Conservation (phyloP, 2,888 invertebrate species). For the Pyrrhosoma nymphula region DNA sequence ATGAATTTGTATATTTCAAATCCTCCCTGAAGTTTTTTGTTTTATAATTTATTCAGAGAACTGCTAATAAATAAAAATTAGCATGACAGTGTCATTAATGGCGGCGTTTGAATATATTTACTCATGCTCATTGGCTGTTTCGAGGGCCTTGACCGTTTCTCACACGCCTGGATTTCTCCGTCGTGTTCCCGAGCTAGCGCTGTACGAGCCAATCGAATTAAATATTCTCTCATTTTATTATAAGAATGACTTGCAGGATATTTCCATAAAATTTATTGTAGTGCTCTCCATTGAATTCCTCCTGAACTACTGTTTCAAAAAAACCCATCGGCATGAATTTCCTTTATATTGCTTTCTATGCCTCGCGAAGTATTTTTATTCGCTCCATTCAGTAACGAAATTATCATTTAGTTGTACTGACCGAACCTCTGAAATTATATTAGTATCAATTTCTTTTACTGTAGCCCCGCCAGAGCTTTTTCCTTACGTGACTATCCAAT, state of each 20-base stretch:
- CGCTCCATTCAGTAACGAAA: not conserved
- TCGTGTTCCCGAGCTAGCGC: not conserved
- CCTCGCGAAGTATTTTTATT: not conserved
- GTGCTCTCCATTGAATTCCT: not conserved
- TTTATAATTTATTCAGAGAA: not conserved
- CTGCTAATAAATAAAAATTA: conserved; percentile 8
- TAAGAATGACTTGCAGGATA: not conserved
- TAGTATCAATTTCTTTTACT: not conserved
- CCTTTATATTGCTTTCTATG: not conserved
- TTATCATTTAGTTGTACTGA: conserved; percentile 8
- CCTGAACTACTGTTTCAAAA: not conserved
- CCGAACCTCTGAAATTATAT: not conserved
- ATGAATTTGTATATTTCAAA: conserved; percentile 28
- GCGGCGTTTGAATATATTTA: not conserved
- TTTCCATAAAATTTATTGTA: conserved; percentile 22
- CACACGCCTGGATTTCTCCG: not conserved
- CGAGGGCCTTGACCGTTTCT: not conserved
- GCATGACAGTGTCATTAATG: conserved; percentile 3
- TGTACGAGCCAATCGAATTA: not conserved
- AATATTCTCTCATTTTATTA: not conserved
- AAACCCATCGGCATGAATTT: not conserved
- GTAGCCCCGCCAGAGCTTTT: not conserved
- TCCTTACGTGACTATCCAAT: conserved; percentile 9
- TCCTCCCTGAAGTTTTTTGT: not conserved
- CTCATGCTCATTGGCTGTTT: not conserved